Conservation (phyloP, 2,888 invertebrate genomes). For the Phytoseiulus persimilis region DNA sequence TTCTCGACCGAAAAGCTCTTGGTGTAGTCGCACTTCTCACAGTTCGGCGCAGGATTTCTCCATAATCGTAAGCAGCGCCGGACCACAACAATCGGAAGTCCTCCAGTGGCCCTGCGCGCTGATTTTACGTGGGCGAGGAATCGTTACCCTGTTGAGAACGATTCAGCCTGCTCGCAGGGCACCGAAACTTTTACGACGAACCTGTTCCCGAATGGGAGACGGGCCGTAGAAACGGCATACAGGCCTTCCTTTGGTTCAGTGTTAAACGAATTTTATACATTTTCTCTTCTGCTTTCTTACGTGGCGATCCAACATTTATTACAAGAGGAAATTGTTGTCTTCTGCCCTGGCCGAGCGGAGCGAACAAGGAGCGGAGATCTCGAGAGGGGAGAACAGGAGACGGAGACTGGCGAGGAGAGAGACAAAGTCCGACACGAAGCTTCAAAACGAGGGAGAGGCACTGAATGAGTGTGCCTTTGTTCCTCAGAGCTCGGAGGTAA, state of each 20-base stretch:
- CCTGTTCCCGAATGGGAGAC: not conserved
- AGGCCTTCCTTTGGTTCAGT: not conserved
- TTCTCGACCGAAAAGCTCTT: too few species aligned
- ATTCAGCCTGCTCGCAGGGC: not conserved
- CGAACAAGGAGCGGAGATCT: not conserved
- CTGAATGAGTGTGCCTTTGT: not conserved
- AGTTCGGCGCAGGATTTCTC: not conserved
- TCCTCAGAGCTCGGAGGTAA: not conserved
- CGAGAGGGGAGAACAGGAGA: not conserved
- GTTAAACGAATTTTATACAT: slow-evolving; percentile 5
- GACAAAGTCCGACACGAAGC: not conserved
- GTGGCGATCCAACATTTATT: not conserved
- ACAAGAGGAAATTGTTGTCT: not conserved
- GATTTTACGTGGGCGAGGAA: not conserved
- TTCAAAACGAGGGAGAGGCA: not conserved
- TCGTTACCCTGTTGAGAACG: not conserved
- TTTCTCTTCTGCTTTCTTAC: not conserved
- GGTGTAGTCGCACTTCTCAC: too few species aligned
- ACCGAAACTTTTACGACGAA: not conserved
- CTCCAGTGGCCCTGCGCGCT: not conserved
- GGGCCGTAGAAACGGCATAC: not conserved
- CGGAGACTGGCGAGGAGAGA: too few species aligned
- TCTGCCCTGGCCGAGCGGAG: not conserved
- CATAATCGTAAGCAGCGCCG: not conserved
- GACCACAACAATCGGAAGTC: not conserved